These are phyloP conservation scores for Sitta europaea DNA, from an alignment of 2,113 vertebrate species.

Conservation along the genomic window DNA sequence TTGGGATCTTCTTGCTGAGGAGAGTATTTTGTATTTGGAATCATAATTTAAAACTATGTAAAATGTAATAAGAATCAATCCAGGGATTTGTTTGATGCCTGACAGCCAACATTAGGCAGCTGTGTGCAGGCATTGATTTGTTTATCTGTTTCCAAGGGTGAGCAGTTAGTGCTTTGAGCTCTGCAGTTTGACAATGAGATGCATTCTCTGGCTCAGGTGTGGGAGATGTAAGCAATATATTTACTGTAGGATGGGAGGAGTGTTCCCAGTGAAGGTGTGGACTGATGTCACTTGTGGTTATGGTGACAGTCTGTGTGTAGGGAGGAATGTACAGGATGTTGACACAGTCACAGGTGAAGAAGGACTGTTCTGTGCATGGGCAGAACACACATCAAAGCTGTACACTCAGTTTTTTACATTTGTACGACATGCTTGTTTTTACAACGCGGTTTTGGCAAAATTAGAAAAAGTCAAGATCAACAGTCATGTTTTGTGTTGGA, in stretches of 20 bases:
- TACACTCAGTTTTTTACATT: neutral
- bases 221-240: neutral
- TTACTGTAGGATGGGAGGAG: neutral
- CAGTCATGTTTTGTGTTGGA: neutral
- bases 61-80: neutral
- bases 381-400: neutral
- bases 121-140: neutral
- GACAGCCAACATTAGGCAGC: neutral
- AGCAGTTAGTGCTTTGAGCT: neutral
- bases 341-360: neutral
- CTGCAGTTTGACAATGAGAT: neutral
- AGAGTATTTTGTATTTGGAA: neutral
- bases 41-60: neutral
- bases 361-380: neutral
- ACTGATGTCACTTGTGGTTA: neutral
- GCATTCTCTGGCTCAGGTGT: neutral
- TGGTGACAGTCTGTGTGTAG: neutral
- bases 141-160: neutral
- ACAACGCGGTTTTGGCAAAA: neutral
- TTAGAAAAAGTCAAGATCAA: neutral
- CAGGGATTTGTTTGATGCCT: neutral
- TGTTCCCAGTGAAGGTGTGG: neutral
- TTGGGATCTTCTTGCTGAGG: neutral
- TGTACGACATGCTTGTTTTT: neutral
- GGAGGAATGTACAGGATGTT: neutral